Conservation (phyloP, 2,888 invertebrate species). For the Ennomos erosarius region DNA sequence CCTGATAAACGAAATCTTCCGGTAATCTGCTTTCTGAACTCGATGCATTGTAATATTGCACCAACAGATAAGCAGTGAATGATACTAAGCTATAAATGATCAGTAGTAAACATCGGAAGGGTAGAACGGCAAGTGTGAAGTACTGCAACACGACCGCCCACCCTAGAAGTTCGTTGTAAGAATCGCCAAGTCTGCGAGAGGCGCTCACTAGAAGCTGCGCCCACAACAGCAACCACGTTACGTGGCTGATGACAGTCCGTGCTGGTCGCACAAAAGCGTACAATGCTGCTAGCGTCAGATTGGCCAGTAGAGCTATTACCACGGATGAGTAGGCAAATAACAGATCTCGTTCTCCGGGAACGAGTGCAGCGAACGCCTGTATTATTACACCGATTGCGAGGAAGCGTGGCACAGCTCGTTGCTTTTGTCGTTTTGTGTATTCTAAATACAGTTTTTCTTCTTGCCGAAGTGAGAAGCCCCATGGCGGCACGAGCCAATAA, state of each 20-base stretch:
- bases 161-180: constrained; percentile 87
- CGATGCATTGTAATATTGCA: constrained; percentile 70
- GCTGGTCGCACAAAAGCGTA: constrained; percentile 56
- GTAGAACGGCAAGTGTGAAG: constrained; percentile 90
- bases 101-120: constrained; percentile 79
- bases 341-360: constrained; percentile 72
- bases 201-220: constrained; percentile 65
- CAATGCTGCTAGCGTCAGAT: constrained; percentile 56
- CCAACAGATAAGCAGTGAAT: constrained; percentile 60
- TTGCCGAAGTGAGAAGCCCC: constrained; percentile 68
- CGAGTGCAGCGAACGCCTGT: constrained; percentile 66
- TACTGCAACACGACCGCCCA: constrained; percentile 91
- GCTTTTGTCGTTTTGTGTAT: constrained; percentile 72
- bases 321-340: constrained; percentile 62
- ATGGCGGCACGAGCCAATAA: constrained; percentile 68
- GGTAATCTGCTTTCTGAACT: constrained; percentile 62
- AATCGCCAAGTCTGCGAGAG: constrained; percentile 79
- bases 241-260: constrained; percentile 86
- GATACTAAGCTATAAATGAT: constrained; percentile 65
- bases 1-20: constrained; percentile 72
- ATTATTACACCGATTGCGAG: constrained; percentile 66
- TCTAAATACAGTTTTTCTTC: constrained; percentile 73
- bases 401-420: constrained; percentile 71
- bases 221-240: constrained; percentile 87
- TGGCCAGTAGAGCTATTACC: constrained; percentile 54